These are phyloP conservation scores for Pygathrix nemaeus DNA, from an alignment of 2,113 vertebrate species.

Conservation along the genomic window DNA sequence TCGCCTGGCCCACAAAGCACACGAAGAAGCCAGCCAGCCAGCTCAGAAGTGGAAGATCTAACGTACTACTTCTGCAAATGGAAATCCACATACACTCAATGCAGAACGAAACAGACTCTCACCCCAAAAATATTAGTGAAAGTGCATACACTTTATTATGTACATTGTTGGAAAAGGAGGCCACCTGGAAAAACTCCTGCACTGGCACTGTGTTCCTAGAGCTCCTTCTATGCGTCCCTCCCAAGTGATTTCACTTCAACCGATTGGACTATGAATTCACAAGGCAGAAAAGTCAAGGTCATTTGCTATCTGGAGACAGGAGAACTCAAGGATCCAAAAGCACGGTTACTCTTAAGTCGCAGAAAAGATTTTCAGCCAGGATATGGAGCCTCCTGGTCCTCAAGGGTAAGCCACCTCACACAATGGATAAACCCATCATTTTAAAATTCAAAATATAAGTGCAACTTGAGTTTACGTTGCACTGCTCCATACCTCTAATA, in stretches of 20 bases:
- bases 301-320: background rate
- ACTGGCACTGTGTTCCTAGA: background rate
- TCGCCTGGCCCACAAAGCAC: background rate
- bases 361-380: conserved; percentile 1
- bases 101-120: background rate
- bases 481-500: background rate
- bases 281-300: background rate
- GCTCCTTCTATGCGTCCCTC: background rate
- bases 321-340: background rate
- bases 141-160: conserved; percentile 35
- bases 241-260: background rate
- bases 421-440: background rate
- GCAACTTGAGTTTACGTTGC: background rate
- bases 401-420: background rate
- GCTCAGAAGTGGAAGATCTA: background rate
- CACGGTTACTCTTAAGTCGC: background rate
- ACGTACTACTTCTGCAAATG: background rate
- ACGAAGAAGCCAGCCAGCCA: background rate
- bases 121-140: background rate
- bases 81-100: background rate
- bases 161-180: background rate
- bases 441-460: conserved; percentile 43
- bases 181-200: background rate
- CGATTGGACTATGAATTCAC: background rate
- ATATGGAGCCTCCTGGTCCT: background rate